Percentiles rank a stretch among this genome's conserved stretches.
Evolutionary conservation across 2,797 vertebrate species (phyloP).

Genomic region (Limosa lapponica): DNA sequence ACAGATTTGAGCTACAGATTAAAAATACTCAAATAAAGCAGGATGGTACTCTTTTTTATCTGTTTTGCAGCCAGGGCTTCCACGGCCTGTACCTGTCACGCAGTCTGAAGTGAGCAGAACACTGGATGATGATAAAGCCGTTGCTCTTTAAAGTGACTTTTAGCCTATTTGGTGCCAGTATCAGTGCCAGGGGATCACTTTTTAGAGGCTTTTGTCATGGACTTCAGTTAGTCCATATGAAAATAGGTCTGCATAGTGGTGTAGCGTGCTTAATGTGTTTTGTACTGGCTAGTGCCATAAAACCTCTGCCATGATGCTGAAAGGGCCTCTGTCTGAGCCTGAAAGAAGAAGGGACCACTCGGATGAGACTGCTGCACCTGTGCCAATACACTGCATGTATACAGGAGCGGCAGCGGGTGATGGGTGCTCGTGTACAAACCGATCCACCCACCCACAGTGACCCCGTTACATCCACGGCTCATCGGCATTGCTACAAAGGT

Average conservation of each 20-base stretch:
- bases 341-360: background rate
- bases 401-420: background rate
- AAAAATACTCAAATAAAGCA: background rate
- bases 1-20: background rate
- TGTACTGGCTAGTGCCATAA: background rate
- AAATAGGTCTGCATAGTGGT: background rate
- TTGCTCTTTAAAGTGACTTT: background rate
- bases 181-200: background rate
- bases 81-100: background rate
- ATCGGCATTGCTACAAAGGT: background rate
- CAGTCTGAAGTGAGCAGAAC: background rate
- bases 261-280: background rate
- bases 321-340: background rate
- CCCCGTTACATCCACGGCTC: background rate
- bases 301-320: background rate
- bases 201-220: background rate
- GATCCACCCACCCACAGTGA: background rate
- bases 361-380: background rate
- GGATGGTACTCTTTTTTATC: background rate
- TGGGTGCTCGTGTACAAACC: background rate
- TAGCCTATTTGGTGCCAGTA: background rate
- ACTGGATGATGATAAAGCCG: background rate
- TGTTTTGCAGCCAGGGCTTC: background rate
- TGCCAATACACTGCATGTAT: too few species aligned
- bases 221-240: background rate